These are phyloP conservation scores for Pholis gunnellus DNA, from an alignment of 2,113 vertebrate species.

Conservation along the genomic window DNA sequence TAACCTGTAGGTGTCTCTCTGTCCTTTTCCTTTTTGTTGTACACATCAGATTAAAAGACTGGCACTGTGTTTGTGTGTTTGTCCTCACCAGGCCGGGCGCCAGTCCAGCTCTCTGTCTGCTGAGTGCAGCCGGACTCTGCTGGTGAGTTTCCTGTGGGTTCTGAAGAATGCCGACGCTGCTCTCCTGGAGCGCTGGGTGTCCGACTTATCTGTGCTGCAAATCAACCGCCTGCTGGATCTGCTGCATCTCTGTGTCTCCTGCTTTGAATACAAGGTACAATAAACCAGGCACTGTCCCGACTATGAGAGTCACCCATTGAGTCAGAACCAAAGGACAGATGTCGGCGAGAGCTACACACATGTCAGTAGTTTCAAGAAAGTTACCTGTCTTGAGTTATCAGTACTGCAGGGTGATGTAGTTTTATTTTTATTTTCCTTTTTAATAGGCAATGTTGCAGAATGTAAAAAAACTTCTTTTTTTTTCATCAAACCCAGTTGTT, in stretches of 20 bases:
- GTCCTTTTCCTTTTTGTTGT: slow-evolving; percentile 40
- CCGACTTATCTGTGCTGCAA: slow-evolving; percentile 88
- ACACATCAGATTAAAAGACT: slow-evolving; percentile 33
- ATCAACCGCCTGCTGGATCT: slow-evolving; percentile 91
- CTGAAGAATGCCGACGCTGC: slow-evolving; percentile 89
- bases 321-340: background rate
- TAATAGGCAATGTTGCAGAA: background rate
- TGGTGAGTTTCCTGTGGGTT: slow-evolving; percentile 92
- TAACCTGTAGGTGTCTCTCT: slow-evolving; percentile 66
- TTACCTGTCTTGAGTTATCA: background rate
- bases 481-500: background rate
- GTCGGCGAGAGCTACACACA: background rate
- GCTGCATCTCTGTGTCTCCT: slow-evolving; percentile 90
- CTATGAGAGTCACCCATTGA: background rate
- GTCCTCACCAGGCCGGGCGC: slow-evolving; percentile 83
- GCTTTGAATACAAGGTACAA: slow-evolving; percentile 93
- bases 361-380: background rate
- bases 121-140: slow-evolving; percentile 89
- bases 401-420: background rate
- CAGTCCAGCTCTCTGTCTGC: slow-evolving; percentile 86
- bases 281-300: background rate
- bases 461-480: background rate
- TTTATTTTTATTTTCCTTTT: background rate
- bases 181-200: slow-evolving; percentile 89
- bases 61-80: slow-evolving; percentile 50